A percentile compares a stretch with the other conserved stretches of the same genome.
These are phyloP conservation scores for Lophochroa leadbeateri DNA, from an alignment of 2,113 vertebrate species.

Conservation along the genomic window DNA sequence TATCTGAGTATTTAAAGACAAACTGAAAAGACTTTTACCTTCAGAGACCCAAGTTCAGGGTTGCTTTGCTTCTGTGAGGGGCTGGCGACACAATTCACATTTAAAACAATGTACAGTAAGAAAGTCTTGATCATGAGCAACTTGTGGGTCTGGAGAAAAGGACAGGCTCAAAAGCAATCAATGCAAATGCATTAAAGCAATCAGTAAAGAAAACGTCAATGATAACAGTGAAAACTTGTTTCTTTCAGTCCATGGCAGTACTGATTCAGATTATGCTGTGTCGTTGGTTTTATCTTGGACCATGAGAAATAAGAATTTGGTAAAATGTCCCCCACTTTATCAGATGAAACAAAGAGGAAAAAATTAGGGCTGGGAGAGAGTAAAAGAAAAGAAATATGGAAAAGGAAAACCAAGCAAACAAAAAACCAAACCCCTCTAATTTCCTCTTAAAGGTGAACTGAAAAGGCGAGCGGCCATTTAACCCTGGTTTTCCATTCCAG, in stretches of 20 bases:
- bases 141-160: background rate
- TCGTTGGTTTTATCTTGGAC: background rate
- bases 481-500: background rate
- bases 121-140: background rate
- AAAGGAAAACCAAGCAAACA: background rate
- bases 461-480: background rate
- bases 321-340: background rate
- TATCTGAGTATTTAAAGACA: constrained; percentile 62
- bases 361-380: background rate
- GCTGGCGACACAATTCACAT: background rate
- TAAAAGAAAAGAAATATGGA: background rate
- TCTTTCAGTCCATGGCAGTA: background rate
- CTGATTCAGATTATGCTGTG: background rate
- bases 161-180: background rate
- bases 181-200: background rate
- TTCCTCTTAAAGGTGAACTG: background rate
- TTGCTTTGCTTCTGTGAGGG: background rate
- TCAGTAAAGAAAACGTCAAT: background rate
- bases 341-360: background rate
- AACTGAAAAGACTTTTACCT: constrained; percentile 59
- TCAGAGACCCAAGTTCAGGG: constrained; percentile 53
- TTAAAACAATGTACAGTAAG: rapidly evolving
- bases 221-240: background rate
- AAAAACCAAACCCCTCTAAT: rapidly evolving
- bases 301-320: background rate